Base-by-base conservation (phyloP, 2,113 vertebrate species). In the Psittacus erithacus region DNA sequence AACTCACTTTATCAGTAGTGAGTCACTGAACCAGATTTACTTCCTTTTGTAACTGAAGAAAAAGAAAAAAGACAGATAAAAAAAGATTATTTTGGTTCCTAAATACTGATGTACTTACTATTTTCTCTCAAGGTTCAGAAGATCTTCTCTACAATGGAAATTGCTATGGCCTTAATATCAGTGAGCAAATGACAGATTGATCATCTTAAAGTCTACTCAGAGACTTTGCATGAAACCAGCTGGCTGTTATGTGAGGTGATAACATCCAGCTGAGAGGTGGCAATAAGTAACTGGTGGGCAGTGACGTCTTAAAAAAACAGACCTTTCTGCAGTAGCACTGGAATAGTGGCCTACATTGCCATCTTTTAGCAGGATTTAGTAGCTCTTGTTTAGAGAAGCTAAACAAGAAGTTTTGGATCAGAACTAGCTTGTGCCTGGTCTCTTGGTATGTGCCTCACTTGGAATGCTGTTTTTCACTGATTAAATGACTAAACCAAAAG, bases 381-480 rank as follows among this genome's bases (percentile, higher is more conserved):
- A 88, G 9, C 16, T 77, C 47, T 69, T n/a, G 1, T 74, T 90
- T 70, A 63, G 28, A 84, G 46, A 95, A 84, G 5, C 2, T 39
- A 39, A 39, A 39, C 38, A 92, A 53, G 27, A 86, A 80, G 13
- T 71, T 81, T 84, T 75, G 25, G 12, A 55, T 63, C n/a, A 53
- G 35, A 84, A 53, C 17, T 53, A 33, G 7, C 22, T 49, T 75
- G 13, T 0, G 0, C 13, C 8, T 78, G 25, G 14, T 92, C 6
- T 9, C 24, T 74, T 49, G 38, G 24, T 18, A 31, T 0, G 0
- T 10, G 2, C 43, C 17, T 63, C 52, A 28, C 6, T 53, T 75
- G 25, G 9, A 47, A 8, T 27, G 20, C 2, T 67, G 13, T 31
- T 91, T 77, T 39, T 60, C 39, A 59, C 7, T 52, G 13, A 13